Conservation (phyloP, 2,113 vertebrate species). For the Pholis gunnellus region DNA sequence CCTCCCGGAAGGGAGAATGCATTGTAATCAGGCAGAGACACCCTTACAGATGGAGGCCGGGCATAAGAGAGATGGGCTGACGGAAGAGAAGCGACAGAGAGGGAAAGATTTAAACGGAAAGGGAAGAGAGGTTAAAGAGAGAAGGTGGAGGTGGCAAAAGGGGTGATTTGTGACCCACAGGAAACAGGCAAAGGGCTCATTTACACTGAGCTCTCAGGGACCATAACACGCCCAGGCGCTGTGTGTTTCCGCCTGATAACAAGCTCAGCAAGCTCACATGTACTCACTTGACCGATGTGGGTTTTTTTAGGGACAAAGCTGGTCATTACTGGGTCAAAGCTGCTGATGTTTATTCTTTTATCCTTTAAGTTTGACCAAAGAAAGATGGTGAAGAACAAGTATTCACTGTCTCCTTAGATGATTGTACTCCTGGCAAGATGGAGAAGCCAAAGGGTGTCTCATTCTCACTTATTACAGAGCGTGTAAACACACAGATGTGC, state of each 20-base stretch:
- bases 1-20: slow-evolving; percentile 1
- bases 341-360: not conserved
- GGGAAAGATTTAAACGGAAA: slow-evolving; percentile 47
- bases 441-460: not conserved
- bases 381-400: not conserved
- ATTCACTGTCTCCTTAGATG: not conserved
- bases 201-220: slow-evolving; percentile 41
- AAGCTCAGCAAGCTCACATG: slow-evolving; percentile 17
- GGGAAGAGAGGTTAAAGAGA: slow-evolving; percentile 56
- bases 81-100: not conserved
- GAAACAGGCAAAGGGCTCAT: slow-evolving; percentile 55
- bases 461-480: slow-evolving; percentile 7
- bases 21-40: slow-evolving; percentile 37
- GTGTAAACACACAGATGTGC: slow-evolving; percentile 6
- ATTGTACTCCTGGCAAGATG: not conserved
- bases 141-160: slow-evolving; percentile 45
- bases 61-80: slow-evolving; percentile 19
- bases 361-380: not conserved
- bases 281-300: not conserved
- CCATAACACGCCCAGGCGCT: slow-evolving; percentile 31
- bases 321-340: not conserved
- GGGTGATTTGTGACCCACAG: slow-evolving; percentile 69
- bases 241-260: slow-evolving; percentile 78
- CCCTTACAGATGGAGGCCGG: not conserved
- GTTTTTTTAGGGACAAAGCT: not conserved